These are phyloP conservation scores for Hofmannophila pseudospretella DNA, from an alignment of 2,888 invertebrate species.

Conservation along the genomic window DNA sequence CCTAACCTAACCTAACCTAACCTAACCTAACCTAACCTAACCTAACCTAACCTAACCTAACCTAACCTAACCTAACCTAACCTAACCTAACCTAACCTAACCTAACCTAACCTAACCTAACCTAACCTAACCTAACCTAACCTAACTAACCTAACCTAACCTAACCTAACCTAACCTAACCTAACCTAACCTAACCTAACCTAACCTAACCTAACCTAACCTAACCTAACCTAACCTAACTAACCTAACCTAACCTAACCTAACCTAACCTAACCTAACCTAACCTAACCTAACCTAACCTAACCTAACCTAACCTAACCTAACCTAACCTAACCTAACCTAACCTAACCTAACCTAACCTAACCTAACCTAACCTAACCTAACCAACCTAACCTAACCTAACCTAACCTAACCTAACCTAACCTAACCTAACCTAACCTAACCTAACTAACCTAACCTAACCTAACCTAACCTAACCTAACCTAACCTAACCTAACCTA, in stretches of 20 bases:
- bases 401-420: slow-evolving; percentile 4
- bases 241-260: slow-evolving; percentile 16
- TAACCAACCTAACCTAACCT: neutral
- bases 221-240: slow-evolving; percentile 13
- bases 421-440: neutral
- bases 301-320: slow-evolving; percentile 19
- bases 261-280: slow-evolving; percentile 17
- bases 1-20: neutral
- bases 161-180: slow-evolving; percentile 4
- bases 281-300: slow-evolving; percentile 18
- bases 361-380: slow-evolving; percentile 10
- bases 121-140: too few species aligned
- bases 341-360: slow-evolving; percentile 17
- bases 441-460: too few species aligned
- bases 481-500: slow-evolving; percentile 9
- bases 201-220: slow-evolving; percentile 12
- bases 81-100: too few species aligned
- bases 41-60: slow-evolving; percentile 1
- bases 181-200: slow-evolving; percentile 8
- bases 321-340: slow-evolving; percentile 21
- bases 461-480: neutral
- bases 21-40: too few species aligned
- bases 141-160: neutral
- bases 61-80: neutral
- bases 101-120: too few species aligned